Conservation (phyloP, 2,797 vertebrate genomes). For the Falco rusticolus region DNA sequence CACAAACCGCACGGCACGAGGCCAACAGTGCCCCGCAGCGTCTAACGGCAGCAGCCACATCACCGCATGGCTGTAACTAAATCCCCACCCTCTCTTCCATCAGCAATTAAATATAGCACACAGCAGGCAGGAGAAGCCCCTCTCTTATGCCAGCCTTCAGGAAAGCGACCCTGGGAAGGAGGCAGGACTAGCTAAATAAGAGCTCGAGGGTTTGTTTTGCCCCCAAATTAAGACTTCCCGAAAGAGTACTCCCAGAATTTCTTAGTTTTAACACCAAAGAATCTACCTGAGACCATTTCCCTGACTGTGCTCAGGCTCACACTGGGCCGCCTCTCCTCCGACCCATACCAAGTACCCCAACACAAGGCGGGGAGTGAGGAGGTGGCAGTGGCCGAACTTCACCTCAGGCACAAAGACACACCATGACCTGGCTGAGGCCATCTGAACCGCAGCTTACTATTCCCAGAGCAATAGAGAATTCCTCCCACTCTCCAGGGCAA, state of each 20-base stretch:
- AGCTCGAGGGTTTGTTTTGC: background rate
- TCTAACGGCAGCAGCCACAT: background rate
- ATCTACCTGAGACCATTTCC: accelerated
- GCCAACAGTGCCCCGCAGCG: background rate
- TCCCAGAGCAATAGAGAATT: background rate
- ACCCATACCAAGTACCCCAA: background rate
- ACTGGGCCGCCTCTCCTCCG: background rate
- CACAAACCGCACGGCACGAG: accelerated
- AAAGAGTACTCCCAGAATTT: no score
- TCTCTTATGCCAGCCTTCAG: background rate
- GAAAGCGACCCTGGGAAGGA: no score
- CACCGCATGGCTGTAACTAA: accelerated
- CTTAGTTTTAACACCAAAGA: background rate
- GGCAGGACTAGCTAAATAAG: background rate
- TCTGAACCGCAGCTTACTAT: background rate
- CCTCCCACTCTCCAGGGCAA: background rate
- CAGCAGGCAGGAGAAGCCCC: no score
- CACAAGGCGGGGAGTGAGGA: accelerated
- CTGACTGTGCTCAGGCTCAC: background rate
- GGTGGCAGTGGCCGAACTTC: background rate
- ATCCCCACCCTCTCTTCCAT: background rate
- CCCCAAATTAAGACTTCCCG: background rate
- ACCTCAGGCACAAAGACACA: background rate
- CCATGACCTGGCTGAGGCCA: background rate
- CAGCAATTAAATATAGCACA: background rate